Conservation (phyloP, 2,888 invertebrate genomes). For the Selenia dentaria region DNA sequence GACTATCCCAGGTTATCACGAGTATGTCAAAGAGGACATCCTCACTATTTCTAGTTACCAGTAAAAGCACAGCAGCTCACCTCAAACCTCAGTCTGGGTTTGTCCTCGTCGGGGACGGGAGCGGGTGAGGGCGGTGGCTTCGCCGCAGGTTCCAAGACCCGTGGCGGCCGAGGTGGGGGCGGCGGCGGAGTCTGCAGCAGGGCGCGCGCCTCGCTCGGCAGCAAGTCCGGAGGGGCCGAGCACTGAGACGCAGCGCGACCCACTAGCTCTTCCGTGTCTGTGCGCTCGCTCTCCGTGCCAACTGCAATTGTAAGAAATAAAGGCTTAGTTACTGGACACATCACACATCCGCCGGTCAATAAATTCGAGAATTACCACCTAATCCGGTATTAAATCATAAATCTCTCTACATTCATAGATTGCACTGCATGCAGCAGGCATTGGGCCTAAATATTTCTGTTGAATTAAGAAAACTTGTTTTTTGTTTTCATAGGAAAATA, state of each 20-base stretch:
- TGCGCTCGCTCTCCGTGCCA: slow-evolving; percentile 86
- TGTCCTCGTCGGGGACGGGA: slow-evolving; percentile 51
- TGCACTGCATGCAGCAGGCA: too few relatives aligned
- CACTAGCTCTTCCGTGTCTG: slow-evolving; percentile 89
- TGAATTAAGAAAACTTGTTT: too few relatives aligned
- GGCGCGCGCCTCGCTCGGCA: slow-evolving; percentile 84
- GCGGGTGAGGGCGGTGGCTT: slow-evolving; percentile 44
- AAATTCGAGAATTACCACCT: too few relatives aligned
- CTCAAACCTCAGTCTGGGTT: slow-evolving; percentile 74
- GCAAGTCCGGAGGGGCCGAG: slow-evolving; percentile 86
- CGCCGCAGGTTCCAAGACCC: slow-evolving; percentile 37
- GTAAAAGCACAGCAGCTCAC: slow-evolving; percentile 39
- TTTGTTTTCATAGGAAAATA: too few relatives aligned
- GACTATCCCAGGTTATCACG: too few relatives aligned
- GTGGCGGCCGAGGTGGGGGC: slow-evolving; percentile 36
- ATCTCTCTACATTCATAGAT: too few relatives aligned
- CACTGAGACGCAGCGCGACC: slow-evolving; percentile 86
- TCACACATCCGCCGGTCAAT: too few relatives aligned
- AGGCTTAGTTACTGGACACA: too few relatives aligned
- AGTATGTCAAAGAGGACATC: too few relatives aligned
- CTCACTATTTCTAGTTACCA: too few relatives aligned
- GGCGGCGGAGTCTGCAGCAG: slow-evolving; percentile 63
- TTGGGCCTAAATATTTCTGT: too few relatives aligned
- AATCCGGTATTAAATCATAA: too few relatives aligned
- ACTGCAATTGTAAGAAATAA: slow-evolving; percentile 75